Evolutionary conservation across 2,113 vertebrate species (phyloP).

Genomic region (Pagrus major): DNA sequence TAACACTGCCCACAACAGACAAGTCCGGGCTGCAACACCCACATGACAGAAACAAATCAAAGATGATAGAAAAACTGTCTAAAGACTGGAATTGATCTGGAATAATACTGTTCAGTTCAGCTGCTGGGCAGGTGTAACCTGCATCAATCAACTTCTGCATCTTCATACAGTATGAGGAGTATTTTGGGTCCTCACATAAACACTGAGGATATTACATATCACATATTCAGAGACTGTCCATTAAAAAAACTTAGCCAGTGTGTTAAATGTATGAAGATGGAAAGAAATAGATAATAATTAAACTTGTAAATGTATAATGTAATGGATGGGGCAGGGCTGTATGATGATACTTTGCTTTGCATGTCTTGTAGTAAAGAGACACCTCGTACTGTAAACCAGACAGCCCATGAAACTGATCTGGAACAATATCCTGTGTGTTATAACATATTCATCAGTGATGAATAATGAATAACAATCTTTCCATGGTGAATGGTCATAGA

Average conservation of each 20-base stretch:
- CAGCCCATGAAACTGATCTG: slow-evolving; percentile 47
- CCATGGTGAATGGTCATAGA: slow-evolving; percentile 13
- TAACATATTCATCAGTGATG: slow-evolving; percentile 53
- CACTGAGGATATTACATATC: background rate
- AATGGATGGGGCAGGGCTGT: background rate
- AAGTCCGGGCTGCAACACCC: too few species aligned
- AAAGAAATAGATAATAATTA: background rate
- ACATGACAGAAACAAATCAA: background rate
- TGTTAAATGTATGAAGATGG: too few species aligned
- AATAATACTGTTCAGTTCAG: background rate
- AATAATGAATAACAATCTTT: slow-evolving; percentile 50
- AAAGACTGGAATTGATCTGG: background rate
- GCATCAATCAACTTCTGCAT: background rate
- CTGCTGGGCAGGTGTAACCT: background rate
- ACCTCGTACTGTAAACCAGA: slow-evolving; percentile 26
- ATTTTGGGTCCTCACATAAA: background rate
- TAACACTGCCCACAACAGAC: too few species aligned
- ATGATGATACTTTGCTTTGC: slow-evolving; percentile 17
- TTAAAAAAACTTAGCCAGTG: background rate
- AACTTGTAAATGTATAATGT: background rate
- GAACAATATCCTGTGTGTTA: slow-evolving; percentile 33
- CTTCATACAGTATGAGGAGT: background rate
- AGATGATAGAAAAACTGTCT: background rate
- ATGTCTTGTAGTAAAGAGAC: slow-evolving; percentile 38
- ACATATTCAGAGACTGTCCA: background rate